Base-by-base conservation (phyloP, 2,113 vertebrate species). In the Myiopsitta monachus region DNA sequence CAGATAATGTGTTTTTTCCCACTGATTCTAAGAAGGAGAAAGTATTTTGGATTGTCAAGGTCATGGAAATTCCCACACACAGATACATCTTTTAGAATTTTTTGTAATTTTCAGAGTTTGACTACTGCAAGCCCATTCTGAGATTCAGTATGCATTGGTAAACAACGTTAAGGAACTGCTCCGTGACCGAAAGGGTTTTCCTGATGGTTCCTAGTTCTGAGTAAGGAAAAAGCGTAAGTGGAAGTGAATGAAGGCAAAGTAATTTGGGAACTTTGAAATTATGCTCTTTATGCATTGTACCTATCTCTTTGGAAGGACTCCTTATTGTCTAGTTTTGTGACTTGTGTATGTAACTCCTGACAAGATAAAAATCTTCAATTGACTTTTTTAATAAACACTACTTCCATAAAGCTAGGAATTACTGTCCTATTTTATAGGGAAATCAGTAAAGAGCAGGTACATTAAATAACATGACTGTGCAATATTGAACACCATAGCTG, bases 1-100 rank as follows among this genome's bases (percentile, higher is more conserved):
- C 98, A 24, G 97, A 98, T 21, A 94, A 98, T 54, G 76, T 98
- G 72, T 97, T 98, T 94, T 99, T 99, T 67, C 97, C 98, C 14
- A 94, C 98, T 87, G 97, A 98, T 93, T 98, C 98, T 14, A 97
- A 98, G 33, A 97, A 99, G 68, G 98, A 98, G 95, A 99, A 98
- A 96, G 95, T 98, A 67, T 95, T 98, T 67, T 85, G 95, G 98
- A 97, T 94, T 99, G 98, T 92, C 97, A 99, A 95, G 97, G 97
- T 30, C 97, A 95, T 88, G 97, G 97, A 83, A 98, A 98, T 69
- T 98, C 95, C 98, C 36, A 96, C 79, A 13, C 98, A 98, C 95
- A 99, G 98, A 98, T 98, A 96, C 4, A 90, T 36, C 1, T 1
- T 72, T 67, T 38, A 49, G 13, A 61, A 11, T 62, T 76, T 31